A percentile compares a stretch with the other conserved stretches of the same genome.
These are phyloP conservation scores for Lamprologus speciosus DNA, from an alignment of 2,113 vertebrate species.

Conservation along the genomic window DNA sequence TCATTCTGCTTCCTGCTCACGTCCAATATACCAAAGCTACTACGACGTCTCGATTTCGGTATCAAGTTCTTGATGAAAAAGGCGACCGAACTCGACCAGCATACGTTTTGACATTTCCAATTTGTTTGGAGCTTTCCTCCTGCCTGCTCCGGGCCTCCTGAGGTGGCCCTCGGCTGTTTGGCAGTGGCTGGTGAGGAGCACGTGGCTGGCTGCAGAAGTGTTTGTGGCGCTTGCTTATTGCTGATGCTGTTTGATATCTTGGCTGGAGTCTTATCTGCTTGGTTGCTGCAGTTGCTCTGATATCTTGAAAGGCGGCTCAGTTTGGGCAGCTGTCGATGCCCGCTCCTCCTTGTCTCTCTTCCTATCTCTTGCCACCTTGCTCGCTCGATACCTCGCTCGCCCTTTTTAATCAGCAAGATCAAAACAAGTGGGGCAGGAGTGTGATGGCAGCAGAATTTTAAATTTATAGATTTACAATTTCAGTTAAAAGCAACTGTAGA, in stretches of 20 bases:
- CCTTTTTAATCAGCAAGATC: constrained; percentile 23
- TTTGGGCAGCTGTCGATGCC: constrained; percentile 35
- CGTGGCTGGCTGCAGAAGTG: constrained; percentile 4
- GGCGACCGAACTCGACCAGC: neutral
- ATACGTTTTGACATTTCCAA: neutral
- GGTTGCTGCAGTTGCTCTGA: constrained; percentile 29
- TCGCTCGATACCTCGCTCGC: neutral
- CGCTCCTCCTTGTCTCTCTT: neutral
- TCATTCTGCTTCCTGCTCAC: neutral
- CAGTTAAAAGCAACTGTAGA: neutral
- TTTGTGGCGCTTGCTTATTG: constrained; percentile 42
- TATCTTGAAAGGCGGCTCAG: constrained; percentile 27
- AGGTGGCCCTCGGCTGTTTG: neutral
- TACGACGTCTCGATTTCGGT: neutral
- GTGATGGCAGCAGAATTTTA: neutral
- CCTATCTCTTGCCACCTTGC: neutral
- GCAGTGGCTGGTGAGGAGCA: neutral
- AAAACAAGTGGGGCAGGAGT: neutral
- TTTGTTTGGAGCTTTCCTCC: neutral
- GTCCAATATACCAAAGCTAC: neutral
- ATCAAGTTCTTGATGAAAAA: neutral
- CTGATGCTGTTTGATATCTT: constrained; percentile 58
- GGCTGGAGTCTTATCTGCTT: constrained; percentile 40
- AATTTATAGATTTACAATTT: neutral
- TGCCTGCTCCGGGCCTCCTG: neutral